These are phyloP conservation scores for Heteropelma amictum DNA, from an alignment of 2,888 invertebrate genomes.

Conservation along the genomic window DNA sequence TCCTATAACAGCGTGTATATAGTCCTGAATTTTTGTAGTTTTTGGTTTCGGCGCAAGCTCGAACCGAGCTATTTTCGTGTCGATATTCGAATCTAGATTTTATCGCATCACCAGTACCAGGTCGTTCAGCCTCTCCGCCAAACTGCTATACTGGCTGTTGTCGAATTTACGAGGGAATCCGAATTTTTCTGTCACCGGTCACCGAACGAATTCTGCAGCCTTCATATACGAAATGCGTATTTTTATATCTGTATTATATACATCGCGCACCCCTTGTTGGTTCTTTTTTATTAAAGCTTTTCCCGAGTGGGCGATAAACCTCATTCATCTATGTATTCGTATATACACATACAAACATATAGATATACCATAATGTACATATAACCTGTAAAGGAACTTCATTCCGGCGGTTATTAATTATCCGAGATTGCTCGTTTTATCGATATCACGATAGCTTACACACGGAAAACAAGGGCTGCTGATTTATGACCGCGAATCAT, in stretches of 20 bases:
- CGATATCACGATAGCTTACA: neutral
- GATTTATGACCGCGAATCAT: slow-evolving; percentile 39
- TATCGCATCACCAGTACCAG: slow-evolving; percentile 31
- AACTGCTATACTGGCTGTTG: slow-evolving; percentile 41
- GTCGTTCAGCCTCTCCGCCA: slow-evolving; percentile 16
- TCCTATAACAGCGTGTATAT: neutral
- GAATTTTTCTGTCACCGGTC: slow-evolving; percentile 53
- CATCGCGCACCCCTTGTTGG: neutral
- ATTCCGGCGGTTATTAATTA: slow-evolving; percentile 47
- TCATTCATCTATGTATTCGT: neutral
- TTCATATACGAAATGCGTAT: neutral
- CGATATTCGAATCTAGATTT: slow-evolving; percentile 41
- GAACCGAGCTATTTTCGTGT: slow-evolving; percentile 26
- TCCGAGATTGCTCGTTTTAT: slow-evolving; percentile 29
- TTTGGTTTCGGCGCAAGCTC: neutral
- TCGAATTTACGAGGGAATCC: slow-evolving; percentile 51
- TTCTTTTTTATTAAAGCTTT: slow-evolving; percentile 13
- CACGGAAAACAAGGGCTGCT: neutral
- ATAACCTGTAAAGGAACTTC: slow-evolving; percentile 11
- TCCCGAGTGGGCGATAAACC: slow-evolving; percentile 23
- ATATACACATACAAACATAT: neutral
- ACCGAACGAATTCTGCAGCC: slow-evolving; percentile 29
- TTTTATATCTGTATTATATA: neutral
- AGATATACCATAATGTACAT: neutral
- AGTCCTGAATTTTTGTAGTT: slow-evolving; percentile 20